Conservation (phyloP, 2,113 vertebrate genomes). For the Pithys albifrons region DNA sequence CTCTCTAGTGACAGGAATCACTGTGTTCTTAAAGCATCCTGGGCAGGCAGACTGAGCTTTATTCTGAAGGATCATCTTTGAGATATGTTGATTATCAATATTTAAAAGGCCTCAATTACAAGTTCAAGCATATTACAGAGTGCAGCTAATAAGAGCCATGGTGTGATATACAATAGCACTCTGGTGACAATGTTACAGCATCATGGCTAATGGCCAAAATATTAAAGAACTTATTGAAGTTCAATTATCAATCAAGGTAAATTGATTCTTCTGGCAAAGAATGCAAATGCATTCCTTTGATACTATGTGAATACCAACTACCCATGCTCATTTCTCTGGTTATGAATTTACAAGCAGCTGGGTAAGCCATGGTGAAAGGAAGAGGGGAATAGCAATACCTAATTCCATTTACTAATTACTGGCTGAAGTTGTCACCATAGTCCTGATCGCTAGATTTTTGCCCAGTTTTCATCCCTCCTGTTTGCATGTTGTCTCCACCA, state of each 20-base stretch:
- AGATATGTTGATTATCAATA: slow-evolving; percentile 56
- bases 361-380: neutral
- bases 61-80: slow-evolving; percentile 17
- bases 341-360: slow-evolving; percentile 52
- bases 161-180: slow-evolving; percentile 50
- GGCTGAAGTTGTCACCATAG: slow-evolving; percentile 7
- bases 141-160: slow-evolving; percentile 30
- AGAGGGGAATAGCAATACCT: neutral
- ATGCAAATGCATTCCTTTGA: slow-evolving; percentile 57
- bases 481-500: neutral
- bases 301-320: slow-evolving; percentile 53
- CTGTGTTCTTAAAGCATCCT: neutral
- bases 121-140: slow-evolving; percentile 56
- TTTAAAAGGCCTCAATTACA: slow-evolving; percentile 60
- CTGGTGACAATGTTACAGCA: slow-evolving; percentile 39
- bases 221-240: slow-evolving; percentile 68
- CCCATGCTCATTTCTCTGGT: neutral
- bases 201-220: slow-evolving; percentile 69
- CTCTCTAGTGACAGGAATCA: neutral
- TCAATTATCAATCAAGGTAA: slow-evolving; percentile 73
- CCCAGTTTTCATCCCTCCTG: neutral
- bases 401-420: slow-evolving; percentile 44
- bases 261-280: slow-evolving; percentile 67
- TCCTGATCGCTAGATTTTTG: neutral
- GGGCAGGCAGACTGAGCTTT: neutral